Evolutionary conservation across 2,113 vertebrate genomes (phyloP), one percentile per base, ranked within the genome.

Genomic region (Hippocampus barbouri): DNA sequence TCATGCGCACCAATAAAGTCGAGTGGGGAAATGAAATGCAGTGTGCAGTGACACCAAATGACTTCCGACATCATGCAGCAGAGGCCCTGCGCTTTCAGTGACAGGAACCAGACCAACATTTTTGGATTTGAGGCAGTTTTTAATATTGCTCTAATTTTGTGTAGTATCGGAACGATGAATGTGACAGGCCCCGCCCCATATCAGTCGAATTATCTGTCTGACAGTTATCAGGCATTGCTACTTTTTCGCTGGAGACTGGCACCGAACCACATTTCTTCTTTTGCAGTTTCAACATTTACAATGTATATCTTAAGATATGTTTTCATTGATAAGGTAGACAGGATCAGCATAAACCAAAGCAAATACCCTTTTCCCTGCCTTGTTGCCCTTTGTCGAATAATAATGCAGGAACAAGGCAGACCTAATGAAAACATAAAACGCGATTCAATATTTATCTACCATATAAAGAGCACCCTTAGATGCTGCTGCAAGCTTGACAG

Each of bases 391-490:
- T 43, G 38, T 41, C 43, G 11, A 41, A 23, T 21, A 43, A 41
- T 18, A 43, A 23, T 8, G 11, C 34, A 40, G 34, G 34, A 62
- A 64, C 20, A 64, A 43, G 38, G 20, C 40, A 43, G 25, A n/a
- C 40, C 21, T 43, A 64, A 64, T 23, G 43, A 41, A 64, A 64
- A 64, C 62, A 38, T 62, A 40, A 64, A 64, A 43, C 20, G 11
- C 21, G 8, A 23, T 64, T 64, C 62, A 43, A 41, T 43, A 41
- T 64, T n/a, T n/a, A 64, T 14, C 62, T 64, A 23, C 43, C 43
- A 21, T 40, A 63, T 40, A 40, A 40, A n/a, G 61, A 21, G 34
- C 40, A n/a, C 21, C 38, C 60, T 20, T 63, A 21, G 34, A 11
- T 40, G 60, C 15, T 23, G 4, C 60, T 40, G 60, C 60, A 62